phyloP scores from a whole-genome alignment of 2,888 invertebrate species.

The Drosophila prolongata region DNA sequence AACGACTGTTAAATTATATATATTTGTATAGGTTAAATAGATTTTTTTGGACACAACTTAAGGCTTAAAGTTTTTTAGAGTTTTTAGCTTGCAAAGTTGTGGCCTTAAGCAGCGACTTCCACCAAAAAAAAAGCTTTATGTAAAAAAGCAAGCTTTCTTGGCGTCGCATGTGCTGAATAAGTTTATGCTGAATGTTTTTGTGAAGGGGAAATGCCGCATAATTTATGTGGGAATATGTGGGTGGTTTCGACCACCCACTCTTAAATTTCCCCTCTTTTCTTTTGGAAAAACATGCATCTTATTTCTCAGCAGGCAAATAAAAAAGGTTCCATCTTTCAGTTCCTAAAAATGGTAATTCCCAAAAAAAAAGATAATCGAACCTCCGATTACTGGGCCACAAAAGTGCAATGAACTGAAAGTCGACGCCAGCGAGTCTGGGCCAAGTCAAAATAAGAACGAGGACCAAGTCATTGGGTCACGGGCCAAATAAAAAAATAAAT shows the following conservation, averaged over 20 bases:
- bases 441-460: slow-evolving; percentile 44
- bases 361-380: slow-evolving; percentile 5
- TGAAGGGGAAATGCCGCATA: slow-evolving; percentile 44
- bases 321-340: neutral
- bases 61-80: neutral
- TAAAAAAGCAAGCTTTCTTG: neutral
- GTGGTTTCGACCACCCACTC: neutral
- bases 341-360: neutral
- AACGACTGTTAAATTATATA: no score
- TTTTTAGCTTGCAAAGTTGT: neutral
- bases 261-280: neutral
- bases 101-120: neutral
- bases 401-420: slow-evolving; percentile 49
- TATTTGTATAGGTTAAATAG: neutral
- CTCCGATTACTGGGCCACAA: slow-evolving; percentile 15
- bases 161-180: slow-evolving; percentile 48
- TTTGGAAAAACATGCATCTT: slow-evolving; percentile 2
- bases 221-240: slow-evolving; percentile 1
- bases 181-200: slow-evolving; percentile 32
- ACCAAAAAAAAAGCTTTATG: neutral
- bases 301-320: slow-evolving; percentile 1
- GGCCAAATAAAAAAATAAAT: slow-evolving; percentile 33
- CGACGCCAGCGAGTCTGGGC: slow-evolving; percentile 65
- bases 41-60: neutral
- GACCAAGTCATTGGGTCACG: slow-evolving; percentile 66